Conservation (phyloP, 1,140 invertebrate genomes). For the Ylistrum balloti region DNA sequence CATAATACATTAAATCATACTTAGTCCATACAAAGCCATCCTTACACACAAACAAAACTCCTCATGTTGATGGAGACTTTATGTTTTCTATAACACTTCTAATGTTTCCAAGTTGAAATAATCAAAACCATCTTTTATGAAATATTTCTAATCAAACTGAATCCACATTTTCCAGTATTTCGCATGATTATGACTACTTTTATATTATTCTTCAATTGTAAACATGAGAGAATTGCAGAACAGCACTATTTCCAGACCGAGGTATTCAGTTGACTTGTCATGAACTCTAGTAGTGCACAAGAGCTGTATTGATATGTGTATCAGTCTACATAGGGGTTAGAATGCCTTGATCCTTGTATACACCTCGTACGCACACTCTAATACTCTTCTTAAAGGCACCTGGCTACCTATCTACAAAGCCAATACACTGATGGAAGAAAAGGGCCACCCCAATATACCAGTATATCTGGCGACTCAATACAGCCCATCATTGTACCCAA, state of each 20-base stretch:
- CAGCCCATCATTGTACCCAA: not conserved
- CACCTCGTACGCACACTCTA: not conserved
- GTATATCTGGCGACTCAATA: not conserved
- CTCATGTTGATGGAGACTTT: not conserved
- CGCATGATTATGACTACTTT: no score
- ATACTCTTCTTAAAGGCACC: constrained; percentile 3
- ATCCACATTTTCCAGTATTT: no score
- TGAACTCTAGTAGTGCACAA: not conserved
- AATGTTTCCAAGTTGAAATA: no score
- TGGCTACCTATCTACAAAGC: not conserved
- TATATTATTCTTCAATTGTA: no score
- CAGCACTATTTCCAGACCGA: no score
- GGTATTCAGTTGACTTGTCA: no score
- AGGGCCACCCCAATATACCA: no score
- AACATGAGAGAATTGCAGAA: no score
- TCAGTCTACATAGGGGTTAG: not conserved
- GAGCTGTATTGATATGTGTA: not conserved
- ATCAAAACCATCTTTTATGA: no score
- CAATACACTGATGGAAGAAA: no score
- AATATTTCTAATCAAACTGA: no score
- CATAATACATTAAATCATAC: not conserved
- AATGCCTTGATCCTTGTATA: not conserved
- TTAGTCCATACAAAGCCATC: not conserved
- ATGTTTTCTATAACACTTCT: not conserved
- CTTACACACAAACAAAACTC: not conserved